phyloP scores from a whole-genome alignment of 2,888 invertebrate genomes.

The Agrochola lychnidis region DNA sequence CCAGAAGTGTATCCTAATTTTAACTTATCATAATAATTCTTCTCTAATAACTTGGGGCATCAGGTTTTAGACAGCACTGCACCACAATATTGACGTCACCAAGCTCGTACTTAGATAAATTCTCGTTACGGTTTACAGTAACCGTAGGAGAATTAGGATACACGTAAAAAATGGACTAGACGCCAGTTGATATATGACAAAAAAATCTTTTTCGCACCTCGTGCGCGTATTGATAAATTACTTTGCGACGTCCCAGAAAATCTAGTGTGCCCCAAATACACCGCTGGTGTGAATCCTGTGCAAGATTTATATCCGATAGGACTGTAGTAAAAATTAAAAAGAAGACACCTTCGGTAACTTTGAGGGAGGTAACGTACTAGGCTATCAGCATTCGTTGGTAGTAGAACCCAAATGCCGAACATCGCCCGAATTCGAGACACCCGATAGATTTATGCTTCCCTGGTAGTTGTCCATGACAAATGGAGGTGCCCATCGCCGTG shows the following conservation, averaged over 20 bases:
- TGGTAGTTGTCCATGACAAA: slow-evolving; percentile 58
- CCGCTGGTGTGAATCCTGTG: slow-evolving; percentile 15
- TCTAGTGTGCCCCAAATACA: slow-evolving; percentile 41
- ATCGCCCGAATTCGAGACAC: slow-evolving; percentile 47
- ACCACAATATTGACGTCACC: background rate
- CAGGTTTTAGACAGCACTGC: background rate
- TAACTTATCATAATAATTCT: background rate
- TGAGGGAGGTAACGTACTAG: slow-evolving; percentile 28
- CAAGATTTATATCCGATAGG: slow-evolving; percentile 44
- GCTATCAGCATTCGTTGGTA: slow-evolving; percentile 44
- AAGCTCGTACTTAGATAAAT: background rate
- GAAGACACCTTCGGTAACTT: slow-evolving; percentile 13
- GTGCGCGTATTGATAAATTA: slow-evolving; percentile 55
- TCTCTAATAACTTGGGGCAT: background rate
- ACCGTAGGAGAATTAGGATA: slow-evolving; percentile 10
- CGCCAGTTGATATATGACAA: slow-evolving; percentile 44
- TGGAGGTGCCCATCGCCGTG: slow-evolving; percentile 50
- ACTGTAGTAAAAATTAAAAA: slow-evolving; percentile 37
- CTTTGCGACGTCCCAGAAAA: slow-evolving; percentile 34
- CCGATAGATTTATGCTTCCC: slow-evolving; percentile 57
- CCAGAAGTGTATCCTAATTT: background rate
- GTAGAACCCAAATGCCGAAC: slow-evolving; percentile 43
- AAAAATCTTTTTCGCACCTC: slow-evolving; percentile 41
- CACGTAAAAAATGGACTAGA: slow-evolving; percentile 26
- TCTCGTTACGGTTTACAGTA: background rate